These are phyloP conservation scores for Catostylus mosaicus DNA, from an alignment of 30 jellyfish, hydroid and myxozoan genomes.

Conservation along the genomic window DNA sequence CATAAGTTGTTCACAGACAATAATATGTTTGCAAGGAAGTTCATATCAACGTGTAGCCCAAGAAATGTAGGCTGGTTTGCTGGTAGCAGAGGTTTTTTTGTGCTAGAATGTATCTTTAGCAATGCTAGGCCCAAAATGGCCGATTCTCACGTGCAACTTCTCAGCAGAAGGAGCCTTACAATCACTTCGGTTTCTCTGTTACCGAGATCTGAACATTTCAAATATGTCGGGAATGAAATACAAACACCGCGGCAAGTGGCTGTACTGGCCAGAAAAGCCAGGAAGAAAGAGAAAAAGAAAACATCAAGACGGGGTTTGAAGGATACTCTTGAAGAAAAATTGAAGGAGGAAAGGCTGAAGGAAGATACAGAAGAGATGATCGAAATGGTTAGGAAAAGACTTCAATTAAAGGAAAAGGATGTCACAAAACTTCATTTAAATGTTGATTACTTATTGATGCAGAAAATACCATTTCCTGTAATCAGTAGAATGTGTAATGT, in stretches of 20 bases:
- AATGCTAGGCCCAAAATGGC: no score
- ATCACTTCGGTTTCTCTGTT: no score
- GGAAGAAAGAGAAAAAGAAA: slow-evolving; percentile 2
- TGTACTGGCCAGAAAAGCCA: slow-evolving; percentile 24
- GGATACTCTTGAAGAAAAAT: background rate
- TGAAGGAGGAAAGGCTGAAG: slow-evolving; percentile 26
- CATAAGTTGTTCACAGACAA: no score
- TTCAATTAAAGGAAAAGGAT: slow-evolving; percentile 8
- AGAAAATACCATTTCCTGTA: slow-evolving; percentile 19
- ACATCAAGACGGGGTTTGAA: background rate
- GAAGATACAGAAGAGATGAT: slow-evolving; percentile 45
- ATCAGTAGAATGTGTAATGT: slow-evolving; percentile 29
- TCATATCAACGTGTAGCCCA: no score
- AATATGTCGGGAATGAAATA: slow-evolving; percentile 15
- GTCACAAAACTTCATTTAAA: slow-evolving; percentile 5
- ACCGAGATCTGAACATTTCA: slow-evolving; percentile 46
- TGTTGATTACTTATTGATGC: slow-evolving; percentile 29
- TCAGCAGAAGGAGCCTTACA: no score
- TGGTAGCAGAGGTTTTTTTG: no score
- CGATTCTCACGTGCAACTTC: no score
- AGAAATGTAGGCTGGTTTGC: no score
- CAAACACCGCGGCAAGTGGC: slow-evolving; percentile 31
- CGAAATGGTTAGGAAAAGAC: slow-evolving; percentile 40
- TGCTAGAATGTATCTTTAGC: no score
- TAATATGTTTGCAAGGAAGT: no score